Conservation (phyloP, 2,888 invertebrate species). For the Pheosia gnoma region DNA sequence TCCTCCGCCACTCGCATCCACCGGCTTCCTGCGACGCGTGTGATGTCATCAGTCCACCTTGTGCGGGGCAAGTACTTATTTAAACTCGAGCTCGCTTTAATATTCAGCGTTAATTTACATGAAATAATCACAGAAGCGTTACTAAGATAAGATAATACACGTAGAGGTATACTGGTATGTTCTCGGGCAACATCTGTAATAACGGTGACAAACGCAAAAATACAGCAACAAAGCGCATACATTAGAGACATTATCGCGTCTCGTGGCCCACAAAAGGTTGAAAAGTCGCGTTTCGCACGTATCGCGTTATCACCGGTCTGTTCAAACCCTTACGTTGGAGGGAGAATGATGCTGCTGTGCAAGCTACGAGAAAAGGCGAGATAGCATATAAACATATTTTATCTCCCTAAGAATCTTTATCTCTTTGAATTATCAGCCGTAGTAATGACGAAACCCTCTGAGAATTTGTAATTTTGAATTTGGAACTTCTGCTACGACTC, state of each 20-base stretch:
- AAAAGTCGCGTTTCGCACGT: constrained; percentile 81
- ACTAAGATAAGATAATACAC: constrained; percentile 27
- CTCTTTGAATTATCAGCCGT: not conserved
- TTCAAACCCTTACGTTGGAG: constrained; percentile 75
- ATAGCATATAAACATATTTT: not conserved
- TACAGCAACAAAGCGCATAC: constrained; percentile 72
- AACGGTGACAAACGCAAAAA: constrained; percentile 74
- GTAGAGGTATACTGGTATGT: constrained; percentile 35
- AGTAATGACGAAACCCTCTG: too few species aligned
- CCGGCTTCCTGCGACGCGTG: too few species aligned
- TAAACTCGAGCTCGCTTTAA: not conserved
- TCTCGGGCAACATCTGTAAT: constrained; percentile 48
- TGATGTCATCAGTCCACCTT: too few species aligned
- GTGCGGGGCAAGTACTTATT: not conserved
- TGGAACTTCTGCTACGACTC: too few species aligned
- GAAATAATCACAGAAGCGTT: constrained; percentile 11
- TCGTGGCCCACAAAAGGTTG: constrained; percentile 78
- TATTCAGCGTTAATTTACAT: not conserved
- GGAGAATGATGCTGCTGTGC: constrained; percentile 56
- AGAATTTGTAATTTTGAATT: too few species aligned
- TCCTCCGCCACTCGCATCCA: too few species aligned
- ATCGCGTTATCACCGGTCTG: constrained; percentile 75
- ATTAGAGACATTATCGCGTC: constrained; percentile 76
- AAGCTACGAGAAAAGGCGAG: constrained; percentile 38
- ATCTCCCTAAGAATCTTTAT: not conserved